Evolutionary conservation across 92 coral and sea anemone genomes (phyloP).

Genomic region (Paragorgia papillata): DNA sequence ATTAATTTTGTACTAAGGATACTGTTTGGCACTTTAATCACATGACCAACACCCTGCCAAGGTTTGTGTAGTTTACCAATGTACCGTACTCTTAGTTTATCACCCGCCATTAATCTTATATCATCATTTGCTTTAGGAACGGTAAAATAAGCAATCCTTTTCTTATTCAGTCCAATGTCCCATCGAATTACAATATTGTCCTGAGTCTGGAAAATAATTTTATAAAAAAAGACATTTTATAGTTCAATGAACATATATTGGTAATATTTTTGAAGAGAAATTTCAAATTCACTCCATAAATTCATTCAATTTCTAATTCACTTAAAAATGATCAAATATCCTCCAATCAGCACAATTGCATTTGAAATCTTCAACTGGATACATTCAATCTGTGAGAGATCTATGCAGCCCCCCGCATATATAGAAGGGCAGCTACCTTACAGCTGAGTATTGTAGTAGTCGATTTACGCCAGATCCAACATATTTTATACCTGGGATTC

Average conservation of each 20-base stretch:
- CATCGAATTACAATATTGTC: constrained; percentile 97
- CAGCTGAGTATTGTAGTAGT: too few species aligned
- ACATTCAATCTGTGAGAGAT: too few species aligned
- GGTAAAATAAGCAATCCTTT: constrained; percentile 90
- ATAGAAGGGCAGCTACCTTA: too few species aligned
- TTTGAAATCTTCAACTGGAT: too few species aligned
- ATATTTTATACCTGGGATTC: constrained; percentile 98
- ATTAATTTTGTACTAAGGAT: too few species aligned
- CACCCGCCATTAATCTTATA: constrained; percentile 96
- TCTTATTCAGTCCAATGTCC: constrained; percentile 98
- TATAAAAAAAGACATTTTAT: neutral
- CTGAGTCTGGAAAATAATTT: constrained; percentile 68
- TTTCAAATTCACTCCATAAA: too few species aligned
- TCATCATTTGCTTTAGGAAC: constrained; percentile 98
- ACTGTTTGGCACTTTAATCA: constrained; percentile 98
- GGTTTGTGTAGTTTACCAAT: constrained; percentile 97
- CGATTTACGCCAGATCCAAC: too few species aligned
- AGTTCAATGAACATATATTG: neutral
- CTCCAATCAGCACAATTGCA: too few species aligned
- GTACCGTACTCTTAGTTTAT: constrained; percentile 86
- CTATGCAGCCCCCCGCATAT: too few species aligned
- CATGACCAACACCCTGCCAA: constrained; percentile 99
- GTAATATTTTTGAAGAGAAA: too few species aligned
- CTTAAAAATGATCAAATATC: too few species aligned
- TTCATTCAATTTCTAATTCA: too few species aligned